Percentiles rank a stretch among this genome's conserved stretches.
phyloP scores from a whole-genome alignment of 2,888 invertebrate species.

The Patella depressa region DNA sequence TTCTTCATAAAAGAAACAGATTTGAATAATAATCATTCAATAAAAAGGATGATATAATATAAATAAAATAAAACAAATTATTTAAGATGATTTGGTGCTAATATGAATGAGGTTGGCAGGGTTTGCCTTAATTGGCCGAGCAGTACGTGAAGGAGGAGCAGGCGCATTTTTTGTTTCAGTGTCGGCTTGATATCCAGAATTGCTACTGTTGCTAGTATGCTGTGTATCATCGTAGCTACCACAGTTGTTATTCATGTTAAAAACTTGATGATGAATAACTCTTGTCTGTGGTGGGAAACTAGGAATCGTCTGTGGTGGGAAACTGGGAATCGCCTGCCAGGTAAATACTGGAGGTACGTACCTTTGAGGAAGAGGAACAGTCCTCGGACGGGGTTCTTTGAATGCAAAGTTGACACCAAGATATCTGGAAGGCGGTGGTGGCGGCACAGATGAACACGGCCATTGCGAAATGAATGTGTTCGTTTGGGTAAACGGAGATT shows the following conservation, averaged over 20 bases:
- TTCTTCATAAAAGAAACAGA: no score
- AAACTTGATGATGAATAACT: background rate
- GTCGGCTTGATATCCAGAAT: no score
- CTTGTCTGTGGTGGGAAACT: background rate
- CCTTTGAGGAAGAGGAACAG: background rate
- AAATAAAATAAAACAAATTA: background rate
- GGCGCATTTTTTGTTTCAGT: no score
- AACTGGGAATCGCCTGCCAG: background rate
- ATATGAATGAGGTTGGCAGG: conserved; percentile 22
- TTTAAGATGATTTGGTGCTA: background rate
- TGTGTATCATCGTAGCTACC: no score
- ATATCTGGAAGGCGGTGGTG: background rate
- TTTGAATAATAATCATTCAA: no score
- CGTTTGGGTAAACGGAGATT: background rate
- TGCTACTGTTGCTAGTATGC: no score
- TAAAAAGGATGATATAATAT: background rate
- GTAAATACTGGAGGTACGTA: background rate
- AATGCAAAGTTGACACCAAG: background rate
- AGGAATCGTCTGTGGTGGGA: background rate
- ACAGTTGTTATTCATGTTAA: background rate
- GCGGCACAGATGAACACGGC: background rate
- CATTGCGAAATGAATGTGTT: conserved; percentile 1
- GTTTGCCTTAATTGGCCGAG: conserved; percentile 23
- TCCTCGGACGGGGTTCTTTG: background rate
- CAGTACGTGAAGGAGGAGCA: background rate